These are phyloP conservation scores for Xylocampa areola DNA, from an alignment of 2,888 invertebrate genomes.

Conservation along the genomic window DNA sequence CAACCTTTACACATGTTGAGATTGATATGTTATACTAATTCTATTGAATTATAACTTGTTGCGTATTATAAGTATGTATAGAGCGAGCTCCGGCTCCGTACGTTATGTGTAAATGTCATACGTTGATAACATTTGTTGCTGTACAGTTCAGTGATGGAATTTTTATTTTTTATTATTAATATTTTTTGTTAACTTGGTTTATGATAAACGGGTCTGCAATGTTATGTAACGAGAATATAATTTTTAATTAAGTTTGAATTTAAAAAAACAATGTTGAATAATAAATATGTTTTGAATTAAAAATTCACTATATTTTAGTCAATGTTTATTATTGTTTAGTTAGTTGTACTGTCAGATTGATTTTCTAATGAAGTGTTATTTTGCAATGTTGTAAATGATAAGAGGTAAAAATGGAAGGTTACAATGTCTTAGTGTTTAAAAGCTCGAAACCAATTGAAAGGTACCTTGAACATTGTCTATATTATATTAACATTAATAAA, in stretches of 20 bases:
- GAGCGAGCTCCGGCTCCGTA: conserved; percentile 58
- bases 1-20: conserved; percentile 89
- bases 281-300: conserved; percentile 80
- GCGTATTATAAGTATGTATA: conserved; percentile 85
- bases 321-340: conserved; percentile 84
- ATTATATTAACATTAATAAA: conserved; percentile 90
- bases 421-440: conserved; percentile 88
- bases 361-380: conserved; percentile 85
- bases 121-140: conserved; percentile 77
- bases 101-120: conserved; percentile 66
- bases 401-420: conserved; percentile 84
- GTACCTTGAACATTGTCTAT: conserved; percentile 90
- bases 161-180: conserved; percentile 83
- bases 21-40: conserved; percentile 90
- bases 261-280: conserved; percentile 74
- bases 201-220: conserved; percentile 88
- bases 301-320: conserved; percentile 88
- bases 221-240: conserved; percentile 83
- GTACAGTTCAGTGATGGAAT: conserved; percentile 80
- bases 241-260: conserved; percentile 84
- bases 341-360: conserved; percentile 82
- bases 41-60: conserved; percentile 89
- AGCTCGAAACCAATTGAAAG: conserved; percentile 89
- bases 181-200: conserved; percentile 86
- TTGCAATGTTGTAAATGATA: conserved; percentile 86